phyloP scores from a whole-genome alignment of 2,797 vertebrate species.

The Lemur catta region DNA sequence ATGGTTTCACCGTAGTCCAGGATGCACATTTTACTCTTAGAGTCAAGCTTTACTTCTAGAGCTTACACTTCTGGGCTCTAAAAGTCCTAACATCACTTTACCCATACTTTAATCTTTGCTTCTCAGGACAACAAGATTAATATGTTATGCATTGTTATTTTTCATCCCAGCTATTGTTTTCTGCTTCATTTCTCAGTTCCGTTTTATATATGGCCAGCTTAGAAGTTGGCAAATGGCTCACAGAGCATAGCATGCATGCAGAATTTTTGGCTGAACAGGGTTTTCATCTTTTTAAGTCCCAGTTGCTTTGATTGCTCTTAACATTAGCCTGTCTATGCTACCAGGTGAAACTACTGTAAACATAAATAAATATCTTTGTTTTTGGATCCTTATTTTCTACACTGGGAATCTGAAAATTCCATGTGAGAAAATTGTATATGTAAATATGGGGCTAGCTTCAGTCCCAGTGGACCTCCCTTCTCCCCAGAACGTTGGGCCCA shows the following conservation, averaged over 20 bases:
- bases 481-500: not conserved
- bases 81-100: not conserved
- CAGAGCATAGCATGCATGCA: not conserved
- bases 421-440: not conserved
- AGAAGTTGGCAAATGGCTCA: not conserved
- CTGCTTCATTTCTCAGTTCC: not conserved
- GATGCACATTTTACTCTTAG: not conserved
- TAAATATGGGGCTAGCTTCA: not conserved
- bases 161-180: not conserved
- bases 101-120: not conserved
- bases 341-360: not conserved
- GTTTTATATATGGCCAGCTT: not conserved
- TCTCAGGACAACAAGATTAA: not conserved
- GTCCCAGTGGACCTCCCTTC: not conserved
- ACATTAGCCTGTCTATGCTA: not conserved
- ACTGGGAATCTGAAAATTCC: not conserved
- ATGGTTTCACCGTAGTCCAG: not conserved
- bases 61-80: not conserved
- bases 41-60: not conserved
- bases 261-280: not conserved
- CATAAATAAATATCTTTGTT: not conserved
- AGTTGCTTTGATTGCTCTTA: not conserved
- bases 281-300: not conserved
- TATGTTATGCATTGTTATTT: not conserved
- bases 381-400: not conserved